Evolutionary conservation across 2,797 vertebrate species (phyloP).

Genomic region (Buphagus erythrorhynchus): DNA sequence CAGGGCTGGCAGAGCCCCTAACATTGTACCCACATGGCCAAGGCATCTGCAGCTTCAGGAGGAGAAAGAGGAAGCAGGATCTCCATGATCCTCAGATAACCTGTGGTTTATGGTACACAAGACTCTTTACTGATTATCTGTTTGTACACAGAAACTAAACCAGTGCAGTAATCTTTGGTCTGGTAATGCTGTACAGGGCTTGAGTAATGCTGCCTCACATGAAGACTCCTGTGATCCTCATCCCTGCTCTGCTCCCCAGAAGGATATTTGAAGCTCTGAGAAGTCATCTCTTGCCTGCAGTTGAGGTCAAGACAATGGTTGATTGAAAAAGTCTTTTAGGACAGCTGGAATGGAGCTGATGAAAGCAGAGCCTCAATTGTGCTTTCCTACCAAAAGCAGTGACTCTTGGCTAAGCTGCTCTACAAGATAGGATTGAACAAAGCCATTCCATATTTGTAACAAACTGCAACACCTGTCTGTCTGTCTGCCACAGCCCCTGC

Average conservation of each 20-base stretch:
- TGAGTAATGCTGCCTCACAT: background rate
- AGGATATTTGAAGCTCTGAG: background rate
- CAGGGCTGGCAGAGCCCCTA: background rate
- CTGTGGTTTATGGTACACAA: background rate
- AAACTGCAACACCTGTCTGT: background rate
- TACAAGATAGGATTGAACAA: background rate
- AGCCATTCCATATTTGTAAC: background rate
- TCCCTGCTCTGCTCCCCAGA: background rate
- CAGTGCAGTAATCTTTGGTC: background rate
- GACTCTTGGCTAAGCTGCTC: background rate
- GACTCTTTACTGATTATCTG: background rate
- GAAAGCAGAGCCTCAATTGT: background rate
- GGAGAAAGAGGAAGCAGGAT: background rate
- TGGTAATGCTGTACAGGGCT: background rate
- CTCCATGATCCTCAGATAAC: background rate
- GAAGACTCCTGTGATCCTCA: background rate
- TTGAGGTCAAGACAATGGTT: background rate
- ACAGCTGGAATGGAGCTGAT: background rate
- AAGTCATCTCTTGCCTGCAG: background rate
- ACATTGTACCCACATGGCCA: accelerated
- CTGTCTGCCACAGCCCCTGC: background rate
- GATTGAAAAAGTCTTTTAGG: background rate
- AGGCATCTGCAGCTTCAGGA: background rate
- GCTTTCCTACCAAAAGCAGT: background rate
- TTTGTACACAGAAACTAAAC: background rate